phyloP scores from a whole-genome alignment of 2,888 invertebrate genomes.

The Nematopogon swammerdamellus region DNA sequence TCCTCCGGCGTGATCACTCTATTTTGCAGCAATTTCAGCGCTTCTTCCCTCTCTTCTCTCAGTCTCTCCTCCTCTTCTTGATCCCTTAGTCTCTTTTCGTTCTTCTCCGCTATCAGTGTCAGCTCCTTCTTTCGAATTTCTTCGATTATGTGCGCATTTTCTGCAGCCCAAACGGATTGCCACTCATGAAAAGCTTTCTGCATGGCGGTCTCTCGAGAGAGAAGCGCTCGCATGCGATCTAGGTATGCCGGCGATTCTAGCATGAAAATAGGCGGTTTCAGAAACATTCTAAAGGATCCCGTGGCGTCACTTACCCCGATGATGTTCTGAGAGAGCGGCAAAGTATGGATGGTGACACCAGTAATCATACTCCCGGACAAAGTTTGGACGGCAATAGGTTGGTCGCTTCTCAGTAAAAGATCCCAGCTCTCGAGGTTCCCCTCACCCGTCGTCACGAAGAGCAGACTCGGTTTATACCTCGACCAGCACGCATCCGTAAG shows the following conservation, averaged over 20 bases:
- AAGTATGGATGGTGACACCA: constrained; percentile 56
- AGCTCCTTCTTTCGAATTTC: constrained; percentile 40
- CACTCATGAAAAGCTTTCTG: constrained; percentile 52
- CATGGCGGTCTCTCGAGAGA: constrained; percentile 50
- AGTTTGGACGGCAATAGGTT: constrained; percentile 63
- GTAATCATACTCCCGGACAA: constrained; percentile 66
- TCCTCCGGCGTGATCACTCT: constrained; percentile 44
- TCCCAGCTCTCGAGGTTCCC: constrained; percentile 83
- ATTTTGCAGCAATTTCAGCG: constrained; percentile 34
- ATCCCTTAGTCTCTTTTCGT: constrained; percentile 33
- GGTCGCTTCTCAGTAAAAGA: constrained; percentile 65
- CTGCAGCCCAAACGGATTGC: constrained; percentile 59
- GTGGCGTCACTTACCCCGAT: constrained; percentile 67
- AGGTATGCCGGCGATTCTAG: constrained; percentile 36
- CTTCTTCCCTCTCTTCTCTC: constrained; percentile 48
- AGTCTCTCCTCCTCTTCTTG: constrained; percentile 42
- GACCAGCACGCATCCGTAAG: constrained; percentile 73
- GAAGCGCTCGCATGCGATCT: constrained; percentile 35
- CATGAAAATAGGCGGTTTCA: constrained; percentile 53
- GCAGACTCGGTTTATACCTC: constrained; percentile 65
- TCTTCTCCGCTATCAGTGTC: constrained; percentile 36
- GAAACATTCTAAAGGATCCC: constrained; percentile 64
- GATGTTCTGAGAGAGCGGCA: constrained; percentile 55
- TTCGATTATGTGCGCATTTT: constrained; percentile 31
- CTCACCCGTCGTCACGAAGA: constrained; percentile 69